Base-by-base conservation (phyloP, 2,113 vertebrate species). In the Hiodon alosoides region DNA sequence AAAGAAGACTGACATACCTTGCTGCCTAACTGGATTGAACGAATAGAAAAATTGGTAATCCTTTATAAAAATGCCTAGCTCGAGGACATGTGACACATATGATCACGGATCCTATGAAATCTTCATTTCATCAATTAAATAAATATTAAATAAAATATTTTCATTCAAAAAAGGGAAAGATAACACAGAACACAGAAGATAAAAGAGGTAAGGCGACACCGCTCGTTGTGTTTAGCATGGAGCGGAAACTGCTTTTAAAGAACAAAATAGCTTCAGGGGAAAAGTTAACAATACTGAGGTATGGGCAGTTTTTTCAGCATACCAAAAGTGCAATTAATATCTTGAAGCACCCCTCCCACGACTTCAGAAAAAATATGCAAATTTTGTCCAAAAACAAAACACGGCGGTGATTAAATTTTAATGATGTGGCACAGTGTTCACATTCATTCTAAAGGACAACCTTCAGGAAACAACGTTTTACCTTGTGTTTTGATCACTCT, bases 231-330 rank as follows among this genome's bases (percentile, higher is more conserved):
- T 66, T 17, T 13, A 16, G 16, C n/a, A 48, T 48, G 64, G 64
- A 66, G 64, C 5, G 64, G 46, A 11, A 66, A 17, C 46, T 48
- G 7, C 64, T 66, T 48, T 7, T 47, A 57, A 57, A 57, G 5
- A 10, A 57, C 5, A 31, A 31, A 31, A 31, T 48, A 47, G 4
- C 59, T 47, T 8, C 7, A 48, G 31, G 31, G 6, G 7, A 47
- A 46, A 66, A 10, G 31, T 64, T 64, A n/a, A 3, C 16, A 16
- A 16, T 16, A 31, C 61, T 16, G 16, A 4, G 13, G 13, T n/a
- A n/a, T 13, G 46, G 48, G 64, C 64, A 47, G 64, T 66, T 66
- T 66, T 66, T n/a, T 8, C 64, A 46, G 31, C 64, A 66, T 66
- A 66, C 64, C 46, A 47, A 11, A 47, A 4, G 64, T 4, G 8